Percentiles rank a stretch among this genome's conserved stretches.
Evolutionary conservation across 2,797 vertebrate genomes (phyloP).

Genomic region (Apogon talboti): DNA sequence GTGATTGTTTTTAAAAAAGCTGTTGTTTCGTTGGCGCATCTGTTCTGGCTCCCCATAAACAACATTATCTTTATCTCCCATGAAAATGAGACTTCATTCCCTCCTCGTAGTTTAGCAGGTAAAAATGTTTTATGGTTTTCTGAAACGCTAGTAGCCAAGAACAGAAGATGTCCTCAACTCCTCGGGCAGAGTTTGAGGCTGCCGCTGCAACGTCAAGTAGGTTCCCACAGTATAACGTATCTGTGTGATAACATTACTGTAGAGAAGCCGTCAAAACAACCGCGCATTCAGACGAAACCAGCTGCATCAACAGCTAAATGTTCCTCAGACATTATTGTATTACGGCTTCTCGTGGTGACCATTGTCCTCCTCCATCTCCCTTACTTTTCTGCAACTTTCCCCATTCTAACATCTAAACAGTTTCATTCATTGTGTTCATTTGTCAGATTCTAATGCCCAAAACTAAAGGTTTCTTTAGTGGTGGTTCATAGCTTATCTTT

Average conservation of each 20-base stretch:
- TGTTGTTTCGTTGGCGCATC: slow-evolving; percentile 30
- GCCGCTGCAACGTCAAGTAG: slow-evolving; percentile 18
- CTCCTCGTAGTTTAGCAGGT: slow-evolving; percentile 7
- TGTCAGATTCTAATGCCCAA: not conserved
- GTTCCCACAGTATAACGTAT: slow-evolving; percentile 68
- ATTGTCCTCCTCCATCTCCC: slow-evolving; percentile 38
- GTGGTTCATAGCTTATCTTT: slow-evolving; percentile 1
- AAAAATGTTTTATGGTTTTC: slow-evolving; percentile 20
- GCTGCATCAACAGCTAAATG: slow-evolving; percentile 63
- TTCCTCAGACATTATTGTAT: slow-evolving; percentile 51
- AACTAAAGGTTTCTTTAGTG: not conserved
- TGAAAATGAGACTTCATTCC: not conserved
- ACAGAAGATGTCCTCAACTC: slow-evolving; percentile 27
- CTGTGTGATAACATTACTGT: slow-evolving; percentile 63
- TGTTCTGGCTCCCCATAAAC: slow-evolving; percentile 20
- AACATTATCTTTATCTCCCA: not conserved
- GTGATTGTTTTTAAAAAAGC: slow-evolving; percentile 36
- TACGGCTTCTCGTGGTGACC: slow-evolving; percentile 45
- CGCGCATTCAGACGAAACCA: slow-evolving; percentile 51
- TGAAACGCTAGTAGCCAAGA: slow-evolving; percentile 16
- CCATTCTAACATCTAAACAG: slow-evolving; percentile 16
- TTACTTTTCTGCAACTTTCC: slow-evolving; percentile 40
- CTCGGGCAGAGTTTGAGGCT: slow-evolving; percentile 32
- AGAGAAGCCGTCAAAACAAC: slow-evolving; percentile 54
- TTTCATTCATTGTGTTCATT: not conserved